These are phyloP conservation scores for Tipula confusa DNA, from an alignment of 2,888 invertebrate genomes.

Conservation along the genomic window DNA sequence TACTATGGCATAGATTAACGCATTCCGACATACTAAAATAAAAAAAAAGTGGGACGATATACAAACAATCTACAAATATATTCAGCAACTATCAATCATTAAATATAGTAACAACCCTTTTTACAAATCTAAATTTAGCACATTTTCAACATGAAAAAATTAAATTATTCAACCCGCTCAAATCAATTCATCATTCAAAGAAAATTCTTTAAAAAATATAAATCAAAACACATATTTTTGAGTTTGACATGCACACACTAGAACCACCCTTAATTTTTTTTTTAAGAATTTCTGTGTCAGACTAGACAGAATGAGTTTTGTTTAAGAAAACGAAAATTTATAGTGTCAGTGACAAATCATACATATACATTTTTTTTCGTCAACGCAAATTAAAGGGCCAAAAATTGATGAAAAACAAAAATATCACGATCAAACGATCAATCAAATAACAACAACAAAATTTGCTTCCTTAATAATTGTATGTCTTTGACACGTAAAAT, in stretches of 20 bases:
- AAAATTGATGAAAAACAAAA: neutral
- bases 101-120: neutral
- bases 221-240: neutral
- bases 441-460: neutral
- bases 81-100: slow-evolving; percentile 3
- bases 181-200: slow-evolving; percentile 20
- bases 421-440: neutral
- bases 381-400: neutral
- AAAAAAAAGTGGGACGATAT: neutral
- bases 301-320: neutral
- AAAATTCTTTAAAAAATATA: slow-evolving; percentile 5
- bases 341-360: neutral
- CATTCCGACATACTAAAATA: too few species aligned
- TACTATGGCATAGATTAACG: too few species aligned
- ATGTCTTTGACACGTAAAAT: neutral
- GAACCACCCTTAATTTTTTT: neutral
- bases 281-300: neutral
- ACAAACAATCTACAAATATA: too few species aligned
- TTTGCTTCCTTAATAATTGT: neutral
- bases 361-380: too few species aligned
- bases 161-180: neutral
- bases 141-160: neutral
- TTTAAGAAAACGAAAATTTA: neutral
- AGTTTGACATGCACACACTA: neutral
- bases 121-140: neutral